Percentiles rank a stretch among this genome's conserved stretches.
phyloP scores from a whole-genome alignment of 2,113 vertebrate species.

The Corythaixoides concolor region DNA sequence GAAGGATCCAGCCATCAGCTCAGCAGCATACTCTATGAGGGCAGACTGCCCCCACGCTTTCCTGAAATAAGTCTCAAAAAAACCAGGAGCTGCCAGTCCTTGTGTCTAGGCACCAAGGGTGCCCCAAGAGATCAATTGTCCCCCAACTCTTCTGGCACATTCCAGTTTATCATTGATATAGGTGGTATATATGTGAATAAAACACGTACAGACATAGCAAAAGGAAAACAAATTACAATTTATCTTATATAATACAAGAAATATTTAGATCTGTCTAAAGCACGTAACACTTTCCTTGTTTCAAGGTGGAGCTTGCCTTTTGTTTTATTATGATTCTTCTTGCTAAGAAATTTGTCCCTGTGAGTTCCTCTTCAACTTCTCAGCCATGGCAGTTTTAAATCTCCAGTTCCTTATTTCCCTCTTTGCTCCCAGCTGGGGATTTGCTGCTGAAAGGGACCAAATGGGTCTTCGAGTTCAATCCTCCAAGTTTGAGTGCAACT shows the following conservation, averaged over 20 bases:
- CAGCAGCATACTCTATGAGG: neutral
- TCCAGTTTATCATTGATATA: neutral
- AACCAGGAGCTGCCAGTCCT: neutral
- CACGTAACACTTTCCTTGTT: neutral
- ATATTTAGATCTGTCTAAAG: neutral
- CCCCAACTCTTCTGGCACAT: neutral
- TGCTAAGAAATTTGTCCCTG: neutral
- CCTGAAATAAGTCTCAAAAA: neutral
- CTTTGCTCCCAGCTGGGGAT: neutral
- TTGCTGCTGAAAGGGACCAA: neutral
- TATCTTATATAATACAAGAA: neutral
- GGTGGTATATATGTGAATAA: neutral
- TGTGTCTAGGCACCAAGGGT: neutral
- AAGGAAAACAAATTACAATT: neutral
- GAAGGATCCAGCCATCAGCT: neutral
- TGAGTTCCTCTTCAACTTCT: neutral
- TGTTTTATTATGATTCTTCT: neutral
- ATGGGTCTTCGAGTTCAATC: neutral
- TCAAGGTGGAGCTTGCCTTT: neutral
- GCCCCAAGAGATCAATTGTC: neutral
- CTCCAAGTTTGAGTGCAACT: neutral
- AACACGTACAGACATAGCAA: neutral
- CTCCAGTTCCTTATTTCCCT: neutral
- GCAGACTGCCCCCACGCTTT: neutral
- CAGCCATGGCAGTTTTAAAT: neutral